Evolutionary conservation across 1,140 invertebrate species (phyloP).

Genomic region (Sipha flava): DNA sequence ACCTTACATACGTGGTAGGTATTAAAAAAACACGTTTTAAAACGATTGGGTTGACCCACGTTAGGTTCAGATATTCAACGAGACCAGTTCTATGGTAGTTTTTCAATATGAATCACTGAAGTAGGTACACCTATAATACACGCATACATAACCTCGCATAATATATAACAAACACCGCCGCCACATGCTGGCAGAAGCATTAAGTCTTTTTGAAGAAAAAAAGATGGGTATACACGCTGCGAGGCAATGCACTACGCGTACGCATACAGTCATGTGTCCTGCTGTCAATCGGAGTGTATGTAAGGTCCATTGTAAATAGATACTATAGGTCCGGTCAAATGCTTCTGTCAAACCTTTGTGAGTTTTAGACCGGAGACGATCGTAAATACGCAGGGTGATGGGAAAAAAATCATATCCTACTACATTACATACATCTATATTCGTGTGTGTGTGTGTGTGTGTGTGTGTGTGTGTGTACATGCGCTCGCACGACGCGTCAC

Average conservation of each 20-base stretch:
- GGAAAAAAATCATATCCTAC: not conserved
- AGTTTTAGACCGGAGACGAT: not conserved
- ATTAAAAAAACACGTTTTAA: not conserved
- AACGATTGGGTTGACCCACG: not conserved
- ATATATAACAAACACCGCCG: not conserved
- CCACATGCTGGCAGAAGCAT: slow-evolving; percentile 27
- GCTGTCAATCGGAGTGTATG: not conserved
- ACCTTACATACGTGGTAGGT: not conserved
- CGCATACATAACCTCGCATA: not conserved
- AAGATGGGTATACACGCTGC: not conserved
- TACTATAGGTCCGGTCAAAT: slow-evolving; percentile 20
- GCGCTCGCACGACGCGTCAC: not conserved
- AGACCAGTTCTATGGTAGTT: not conserved
- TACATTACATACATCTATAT: no score
- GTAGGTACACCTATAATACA: not conserved
- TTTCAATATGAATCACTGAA: not conserved
- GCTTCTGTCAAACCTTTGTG: slow-evolving; percentile 29
- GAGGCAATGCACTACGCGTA: not conserved
- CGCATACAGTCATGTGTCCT: not conserved
- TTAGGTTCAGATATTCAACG: not conserved
- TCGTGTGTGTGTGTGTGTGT: no score
- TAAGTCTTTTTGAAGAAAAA: not conserved
- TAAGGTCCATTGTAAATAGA: not conserved
- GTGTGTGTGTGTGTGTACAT: no score
- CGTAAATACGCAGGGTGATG: not conserved